phyloP scores from a whole-genome alignment of 1,140 invertebrate genomes.

The Dryas iulia region DNA sequence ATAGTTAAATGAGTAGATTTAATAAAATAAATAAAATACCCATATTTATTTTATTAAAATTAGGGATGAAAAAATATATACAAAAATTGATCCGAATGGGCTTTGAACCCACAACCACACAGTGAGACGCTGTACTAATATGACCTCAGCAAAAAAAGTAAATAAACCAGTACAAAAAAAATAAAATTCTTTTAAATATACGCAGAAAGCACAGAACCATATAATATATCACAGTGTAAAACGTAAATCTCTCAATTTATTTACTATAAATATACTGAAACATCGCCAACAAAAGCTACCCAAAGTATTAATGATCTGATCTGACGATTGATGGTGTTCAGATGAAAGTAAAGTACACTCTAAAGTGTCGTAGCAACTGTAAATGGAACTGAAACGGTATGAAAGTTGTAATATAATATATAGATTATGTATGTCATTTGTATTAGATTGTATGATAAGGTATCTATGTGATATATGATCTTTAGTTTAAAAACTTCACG shows the following conservation, averaged over 20 bases:
- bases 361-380: not conserved
- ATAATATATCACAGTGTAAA: not conserved
- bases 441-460: not conserved
- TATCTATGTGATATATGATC: too few relatives aligned
- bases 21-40: too few relatives aligned
- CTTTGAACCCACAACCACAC: too few relatives aligned
- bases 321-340: not conserved
- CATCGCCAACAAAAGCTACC: slow-evolving; percentile 1
- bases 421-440: not conserved
- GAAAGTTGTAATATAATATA: not conserved
- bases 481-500: too few relatives aligned
- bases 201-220: not conserved
- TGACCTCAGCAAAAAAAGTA: not conserved
- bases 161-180: too few relatives aligned
- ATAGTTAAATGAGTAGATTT: too few relatives aligned
- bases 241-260: not conserved
- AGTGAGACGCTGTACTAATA: too few relatives aligned
- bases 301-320: slow-evolving; percentile 10
- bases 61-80: too few relatives aligned
- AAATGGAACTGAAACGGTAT: not conserved
- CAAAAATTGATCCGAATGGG: too few relatives aligned
- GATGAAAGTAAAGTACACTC: not conserved
- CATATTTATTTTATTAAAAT: too few relatives aligned
- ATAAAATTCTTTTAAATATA: too few relatives aligned
- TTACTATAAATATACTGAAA: not conserved